Conservation (phyloP, 2,888 invertebrate genomes). For the Rhimphoctona megacephalus region DNA sequence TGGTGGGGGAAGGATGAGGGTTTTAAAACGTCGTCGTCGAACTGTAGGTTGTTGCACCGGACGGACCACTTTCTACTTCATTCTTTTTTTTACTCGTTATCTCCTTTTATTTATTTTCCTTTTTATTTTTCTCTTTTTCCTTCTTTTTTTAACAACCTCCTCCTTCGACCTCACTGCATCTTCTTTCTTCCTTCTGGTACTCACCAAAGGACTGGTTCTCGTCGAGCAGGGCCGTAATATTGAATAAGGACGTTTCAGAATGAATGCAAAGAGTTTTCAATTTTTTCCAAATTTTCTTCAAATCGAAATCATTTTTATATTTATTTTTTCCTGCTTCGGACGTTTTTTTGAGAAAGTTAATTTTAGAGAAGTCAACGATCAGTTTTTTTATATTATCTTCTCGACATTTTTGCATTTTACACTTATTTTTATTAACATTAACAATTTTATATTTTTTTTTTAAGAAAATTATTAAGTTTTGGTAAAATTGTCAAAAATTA, state of each 20-base stretch:
- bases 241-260: not conserved
- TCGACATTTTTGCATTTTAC: not conserved
- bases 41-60: conserved; percentile 82
- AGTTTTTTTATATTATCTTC: not conserved
- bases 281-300: not conserved
- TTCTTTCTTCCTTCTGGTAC: conserved; percentile 49
- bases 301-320: not conserved
- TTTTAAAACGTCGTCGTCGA: conserved; percentile 70
- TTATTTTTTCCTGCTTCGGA: not conserved
- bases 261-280: not conserved
- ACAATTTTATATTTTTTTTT: not conserved
- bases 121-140: not conserved
- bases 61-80: conserved; percentile 84
- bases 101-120: conserved; percentile 41
- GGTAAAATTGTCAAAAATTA: not conserved
- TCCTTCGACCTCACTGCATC: conserved; percentile 13
- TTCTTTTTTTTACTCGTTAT: conserved; percentile 20
- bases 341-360: not conserved
- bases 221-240: conserved; percentile 37
- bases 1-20: conserved; percentile 6
- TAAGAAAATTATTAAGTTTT: not conserved
- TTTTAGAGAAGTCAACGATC: not conserved
- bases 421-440: not conserved
- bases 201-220: conserved; percentile 73
- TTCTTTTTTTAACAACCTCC: conserved; percentile 18